Evolutionary conservation across 2,113 vertebrate species (phyloP).

Genomic region (Noctilio leporinus): DNA sequence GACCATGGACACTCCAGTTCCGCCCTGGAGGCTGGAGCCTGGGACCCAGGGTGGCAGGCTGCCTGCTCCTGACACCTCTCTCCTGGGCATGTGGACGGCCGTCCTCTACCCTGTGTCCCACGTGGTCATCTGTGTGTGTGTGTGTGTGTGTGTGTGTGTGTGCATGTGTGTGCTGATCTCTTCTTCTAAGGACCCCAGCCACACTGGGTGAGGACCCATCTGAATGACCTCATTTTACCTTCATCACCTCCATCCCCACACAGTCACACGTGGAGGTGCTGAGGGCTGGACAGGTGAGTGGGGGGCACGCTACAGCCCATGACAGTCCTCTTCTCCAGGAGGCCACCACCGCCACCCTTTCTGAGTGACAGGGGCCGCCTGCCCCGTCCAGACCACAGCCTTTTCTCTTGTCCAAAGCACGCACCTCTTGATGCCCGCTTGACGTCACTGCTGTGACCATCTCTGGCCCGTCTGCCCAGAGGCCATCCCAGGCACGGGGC

Average conservation of each 20-base stretch:
- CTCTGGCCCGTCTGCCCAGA: neutral
- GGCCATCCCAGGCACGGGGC: neutral
- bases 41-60: too few species aligned
- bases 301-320: too few species aligned
- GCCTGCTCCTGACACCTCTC: too few species aligned
- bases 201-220: neutral
- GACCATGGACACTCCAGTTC: accelerated
- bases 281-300: neutral
- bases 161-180: neutral
- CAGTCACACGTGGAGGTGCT: too few species aligned
- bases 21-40: neutral
- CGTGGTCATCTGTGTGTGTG: too few species aligned
- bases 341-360: neutral
- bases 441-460: accelerated
- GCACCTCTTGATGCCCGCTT: accelerated
- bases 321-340: neutral
- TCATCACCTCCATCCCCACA: neutral
- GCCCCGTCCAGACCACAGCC: neutral
- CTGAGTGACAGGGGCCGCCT: neutral
- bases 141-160: neutral
- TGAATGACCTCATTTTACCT: too few species aligned
- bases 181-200: neutral
- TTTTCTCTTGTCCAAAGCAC: accelerated
- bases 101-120: too few species aligned
- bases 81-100: too few species aligned